Conservation (phyloP, 2,888 invertebrate genomes). For the Callyntrura sp. region DNA sequence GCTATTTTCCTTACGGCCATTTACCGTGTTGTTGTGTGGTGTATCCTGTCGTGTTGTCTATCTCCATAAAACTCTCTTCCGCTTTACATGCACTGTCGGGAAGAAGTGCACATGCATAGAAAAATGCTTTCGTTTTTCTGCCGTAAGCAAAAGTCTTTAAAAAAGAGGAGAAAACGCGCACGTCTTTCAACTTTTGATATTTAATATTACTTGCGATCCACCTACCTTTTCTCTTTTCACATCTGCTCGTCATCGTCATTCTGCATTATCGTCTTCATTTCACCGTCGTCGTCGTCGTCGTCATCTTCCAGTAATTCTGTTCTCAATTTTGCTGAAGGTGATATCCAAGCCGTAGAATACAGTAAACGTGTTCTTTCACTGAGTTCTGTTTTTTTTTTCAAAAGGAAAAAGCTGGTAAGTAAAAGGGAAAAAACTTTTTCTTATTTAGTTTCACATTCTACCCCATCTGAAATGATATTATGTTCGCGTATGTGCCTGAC, state of each 20-base stretch:
- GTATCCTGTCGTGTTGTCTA: constrained; percentile 22
- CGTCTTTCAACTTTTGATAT: constrained; percentile 18
- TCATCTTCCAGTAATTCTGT: constrained; percentile 1
- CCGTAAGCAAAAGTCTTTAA: constrained; percentile 3
- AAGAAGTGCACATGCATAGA: no score
- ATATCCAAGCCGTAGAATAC: not conserved
- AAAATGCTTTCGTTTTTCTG: constrained; percentile 18
- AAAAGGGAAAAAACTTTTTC: not conserved
- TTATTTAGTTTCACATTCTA: not conserved
- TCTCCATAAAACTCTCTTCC: constrained; percentile 25
- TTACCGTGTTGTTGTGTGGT: not conserved
- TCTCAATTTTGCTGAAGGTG: not conserved
- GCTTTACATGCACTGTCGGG: not conserved
- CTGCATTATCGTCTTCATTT: not conserved
- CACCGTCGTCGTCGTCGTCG: not conserved
- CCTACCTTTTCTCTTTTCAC: not conserved
- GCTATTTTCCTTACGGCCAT: constrained; percentile 23
- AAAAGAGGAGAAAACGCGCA: constrained; percentile 6
- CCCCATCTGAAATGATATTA: constrained; percentile 4
- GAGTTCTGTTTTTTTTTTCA: not conserved
- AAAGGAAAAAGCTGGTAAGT: not conserved
- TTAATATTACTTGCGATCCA: constrained; percentile 21
- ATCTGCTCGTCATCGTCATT: not conserved
- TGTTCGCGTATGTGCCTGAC: not conserved
- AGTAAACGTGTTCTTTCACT: not conserved